Evolutionary conservation across 2,888 invertebrate genomes (phyloP).

Genomic region (Boloria euphrosyne): DNA sequence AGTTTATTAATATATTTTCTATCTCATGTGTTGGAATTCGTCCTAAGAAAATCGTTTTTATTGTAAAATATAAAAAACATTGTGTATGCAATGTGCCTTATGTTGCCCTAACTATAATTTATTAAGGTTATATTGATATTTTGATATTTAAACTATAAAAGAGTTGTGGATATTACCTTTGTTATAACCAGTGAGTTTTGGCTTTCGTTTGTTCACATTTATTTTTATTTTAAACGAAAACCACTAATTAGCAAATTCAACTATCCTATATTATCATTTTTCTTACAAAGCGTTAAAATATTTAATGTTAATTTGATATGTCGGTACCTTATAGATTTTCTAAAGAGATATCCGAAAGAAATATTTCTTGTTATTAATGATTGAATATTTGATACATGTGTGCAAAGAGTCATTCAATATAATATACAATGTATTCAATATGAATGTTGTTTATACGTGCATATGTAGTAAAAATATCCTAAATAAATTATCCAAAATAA

Average conservation of each 20-base stretch:
- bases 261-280: neutral
- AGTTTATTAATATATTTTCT: constrained; percentile 35
- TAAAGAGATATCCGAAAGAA: no score
- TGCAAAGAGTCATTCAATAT: no score
- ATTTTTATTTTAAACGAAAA: neutral
- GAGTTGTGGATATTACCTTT: neutral
- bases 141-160: neutral
- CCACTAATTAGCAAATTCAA: neutral
- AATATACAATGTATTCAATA: no score
- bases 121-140: neutral
- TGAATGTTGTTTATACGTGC: no score
- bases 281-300: no score
- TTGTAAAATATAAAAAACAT: neutral
- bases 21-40: constrained; percentile 22
- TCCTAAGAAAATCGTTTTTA: constrained; percentile 8
- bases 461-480: no score
- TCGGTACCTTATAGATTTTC: no score
- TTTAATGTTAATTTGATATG: no score
- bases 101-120: constrained; percentile 7
- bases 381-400: no score
- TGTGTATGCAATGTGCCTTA: constrained; percentile 6
- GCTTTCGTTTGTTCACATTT: neutral
- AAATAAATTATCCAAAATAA: no score
- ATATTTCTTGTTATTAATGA: no score
- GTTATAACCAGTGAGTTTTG: constrained; percentile 1